A percentile compares a stretch with the other conserved stretches of the same genome.
phyloP scores from a whole-genome alignment of 2,113 vertebrate genomes.

The Gambusia holbrooki region DNA sequence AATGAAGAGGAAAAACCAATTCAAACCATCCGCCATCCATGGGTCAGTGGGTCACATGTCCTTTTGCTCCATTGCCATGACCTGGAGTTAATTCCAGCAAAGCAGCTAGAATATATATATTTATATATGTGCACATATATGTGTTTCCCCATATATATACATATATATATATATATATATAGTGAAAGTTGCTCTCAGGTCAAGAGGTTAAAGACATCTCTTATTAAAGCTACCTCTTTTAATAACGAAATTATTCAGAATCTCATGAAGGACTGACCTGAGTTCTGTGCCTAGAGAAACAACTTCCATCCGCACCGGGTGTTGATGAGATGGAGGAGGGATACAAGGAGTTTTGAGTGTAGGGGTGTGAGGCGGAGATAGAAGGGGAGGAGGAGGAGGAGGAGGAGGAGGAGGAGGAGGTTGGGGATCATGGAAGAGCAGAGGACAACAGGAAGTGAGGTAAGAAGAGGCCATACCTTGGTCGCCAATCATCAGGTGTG shows the following conservation, averaged over 20 bases:
- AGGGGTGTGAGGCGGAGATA: slow-evolving; percentile 47
- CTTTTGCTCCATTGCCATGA: slow-evolving; percentile 55
- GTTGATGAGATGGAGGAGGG: slow-evolving; percentile 62
- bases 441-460: slow-evolving; percentile 87
- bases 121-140: neutral
- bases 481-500: slow-evolving; percentile 99
- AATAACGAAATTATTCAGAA: slow-evolving; percentile 22
- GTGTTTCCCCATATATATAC: neutral
- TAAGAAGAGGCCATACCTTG: slow-evolving; percentile 99
- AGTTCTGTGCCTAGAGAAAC: slow-evolving; percentile 73
- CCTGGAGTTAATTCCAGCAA: slow-evolving; percentile 51
- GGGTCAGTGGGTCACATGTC: slow-evolving; percentile 70
- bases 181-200: slow-evolving; percentile 63
- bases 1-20: slow-evolving; percentile 66
- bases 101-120: slow-evolving; percentile 38
- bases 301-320: slow-evolving; percentile 71
- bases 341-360: slow-evolving; percentile 50
- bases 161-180: neutral
- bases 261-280: slow-evolving; percentile 72
- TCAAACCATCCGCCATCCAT: slow-evolving; percentile 79
- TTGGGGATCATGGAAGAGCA: slow-evolving; percentile 68
- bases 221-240: slow-evolving; percentile 15
- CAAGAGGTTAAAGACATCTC: slow-evolving; percentile 18
- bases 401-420: slow-evolving; percentile 36
- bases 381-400: slow-evolving; percentile 30